Percentiles rank a stretch among this genome's conserved stretches.
phyloP scores from a whole-genome alignment of 2,797 vertebrate species.

The Sphenopsis melanotis region DNA sequence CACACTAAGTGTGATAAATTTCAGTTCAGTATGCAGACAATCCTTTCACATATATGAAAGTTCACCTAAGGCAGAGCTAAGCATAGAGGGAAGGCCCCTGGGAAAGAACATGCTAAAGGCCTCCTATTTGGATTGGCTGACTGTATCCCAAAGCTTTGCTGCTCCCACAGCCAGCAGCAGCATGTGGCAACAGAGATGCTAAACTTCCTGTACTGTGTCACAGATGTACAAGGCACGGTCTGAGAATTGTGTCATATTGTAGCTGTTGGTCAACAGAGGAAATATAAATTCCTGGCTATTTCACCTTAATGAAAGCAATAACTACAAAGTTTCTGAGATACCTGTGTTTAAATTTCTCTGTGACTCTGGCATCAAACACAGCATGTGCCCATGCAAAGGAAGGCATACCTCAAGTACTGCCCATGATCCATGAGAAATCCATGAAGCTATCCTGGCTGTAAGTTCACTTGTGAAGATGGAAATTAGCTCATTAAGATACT shows the following conservation, averaged over 20 bases:
- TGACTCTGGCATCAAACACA: not conserved
- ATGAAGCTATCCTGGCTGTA: not conserved
- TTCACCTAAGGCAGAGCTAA: not conserved
- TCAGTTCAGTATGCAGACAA: not conserved
- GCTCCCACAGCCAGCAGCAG: not conserved
- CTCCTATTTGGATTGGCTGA: not conserved
- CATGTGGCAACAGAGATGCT: not conserved
- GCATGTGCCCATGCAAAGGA: not conserved
- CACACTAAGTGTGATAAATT: not conserved
- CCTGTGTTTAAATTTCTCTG: not conserved
- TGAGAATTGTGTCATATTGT: not conserved
- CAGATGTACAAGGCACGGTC: not conserved
- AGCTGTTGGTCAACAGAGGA: not conserved
- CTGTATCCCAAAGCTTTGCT: not conserved
- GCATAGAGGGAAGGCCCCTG: not conserved
- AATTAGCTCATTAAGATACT: not conserved
- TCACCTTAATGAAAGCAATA: not conserved
- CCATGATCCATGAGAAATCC: not conserved
- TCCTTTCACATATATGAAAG: not conserved
- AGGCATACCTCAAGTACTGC: not conserved
- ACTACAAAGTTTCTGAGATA: not conserved
- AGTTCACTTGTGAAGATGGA: not conserved
- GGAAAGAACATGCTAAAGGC: not conserved
- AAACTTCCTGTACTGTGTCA: not conserved
- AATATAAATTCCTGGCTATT: not conserved